These are phyloP conservation scores for Acronicta psi DNA, from an alignment of 2,888 invertebrate genomes.

Conservation along the genomic window DNA sequence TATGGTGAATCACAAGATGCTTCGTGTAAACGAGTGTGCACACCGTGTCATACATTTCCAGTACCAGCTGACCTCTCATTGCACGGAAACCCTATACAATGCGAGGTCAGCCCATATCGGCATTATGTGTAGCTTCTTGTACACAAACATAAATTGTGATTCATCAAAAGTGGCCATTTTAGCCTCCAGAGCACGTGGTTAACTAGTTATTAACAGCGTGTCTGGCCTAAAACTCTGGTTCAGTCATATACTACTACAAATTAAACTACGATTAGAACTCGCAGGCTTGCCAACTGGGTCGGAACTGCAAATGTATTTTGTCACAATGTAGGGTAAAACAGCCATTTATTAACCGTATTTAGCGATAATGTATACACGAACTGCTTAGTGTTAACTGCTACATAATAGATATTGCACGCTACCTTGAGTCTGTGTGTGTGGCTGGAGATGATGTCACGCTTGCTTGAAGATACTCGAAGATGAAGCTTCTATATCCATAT, in stretches of 20 bases:
- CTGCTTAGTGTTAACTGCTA: slow-evolving; percentile 18
- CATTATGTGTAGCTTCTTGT: no score
- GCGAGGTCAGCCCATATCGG: no score
- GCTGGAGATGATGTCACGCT: no score
- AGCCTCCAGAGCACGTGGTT: background rate
- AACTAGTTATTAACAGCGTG: slow-evolving; percentile 17
- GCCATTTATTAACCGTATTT: slow-evolving; percentile 29
- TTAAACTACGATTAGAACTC: slow-evolving; percentile 40
- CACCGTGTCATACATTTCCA: no score
- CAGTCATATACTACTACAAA: slow-evolving; percentile 25
- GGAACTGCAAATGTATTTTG: slow-evolving; percentile 41
- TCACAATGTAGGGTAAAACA: slow-evolving; percentile 33
- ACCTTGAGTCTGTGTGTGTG: no score
- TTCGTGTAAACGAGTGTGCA: no score
- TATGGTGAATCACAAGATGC: no score
- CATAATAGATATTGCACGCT: slow-evolving; percentile 24
- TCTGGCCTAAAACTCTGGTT: slow-evolving; percentile 30
- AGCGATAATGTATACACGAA: slow-evolving; percentile 22
- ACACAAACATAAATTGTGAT: no score
- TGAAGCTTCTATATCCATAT: background rate
- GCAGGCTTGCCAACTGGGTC: slow-evolving; percentile 50
- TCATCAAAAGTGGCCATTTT: no score
- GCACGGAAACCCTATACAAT: no score
- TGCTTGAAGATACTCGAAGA: background rate
- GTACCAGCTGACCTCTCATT: no score